A percentile compares a stretch with the other conserved stretches of the same genome.
Evolutionary conservation across 2,797 vertebrate species (phyloP).

Genomic region (Lates japonicus): DNA sequence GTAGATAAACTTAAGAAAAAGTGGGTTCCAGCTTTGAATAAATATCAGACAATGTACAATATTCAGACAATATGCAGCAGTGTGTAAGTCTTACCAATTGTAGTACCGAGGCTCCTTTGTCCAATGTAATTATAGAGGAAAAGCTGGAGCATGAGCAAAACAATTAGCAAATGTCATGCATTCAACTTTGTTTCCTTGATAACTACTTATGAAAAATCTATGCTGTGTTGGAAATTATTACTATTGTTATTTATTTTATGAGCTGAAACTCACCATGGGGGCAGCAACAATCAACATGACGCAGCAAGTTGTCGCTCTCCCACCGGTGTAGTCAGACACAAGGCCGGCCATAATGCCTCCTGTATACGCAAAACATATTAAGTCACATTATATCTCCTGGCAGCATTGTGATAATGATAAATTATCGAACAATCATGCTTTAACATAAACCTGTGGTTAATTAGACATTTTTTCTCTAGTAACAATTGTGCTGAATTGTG

Average conservation of each 20-base stretch:
- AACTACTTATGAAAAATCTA: not conserved
- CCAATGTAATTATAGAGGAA: conserved; percentile 86
- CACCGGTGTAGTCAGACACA: conserved; percentile 92
- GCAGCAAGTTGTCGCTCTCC: conserved; percentile 93
- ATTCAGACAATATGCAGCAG: not conserved
- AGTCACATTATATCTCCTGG: not conserved
- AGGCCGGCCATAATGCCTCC: conserved; percentile 94
- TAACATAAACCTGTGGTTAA: not conserved
- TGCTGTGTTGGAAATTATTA: not conserved
- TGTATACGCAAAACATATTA: conserved; percentile 52
- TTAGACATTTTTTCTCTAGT: not conserved
- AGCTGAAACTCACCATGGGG: conserved; percentile 90
- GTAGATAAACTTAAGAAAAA: not conserved
- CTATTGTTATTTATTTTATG: not conserved
- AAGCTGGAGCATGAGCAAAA: conserved; percentile 71
- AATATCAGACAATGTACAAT: not conserved
- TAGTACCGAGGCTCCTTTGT: conserved; percentile 78
- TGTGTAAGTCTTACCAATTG: conserved; percentile 79
- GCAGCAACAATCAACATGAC: conserved; percentile 93
- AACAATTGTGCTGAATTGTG: not conserved
- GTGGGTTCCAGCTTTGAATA: not conserved
- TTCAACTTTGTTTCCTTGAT: not conserved
- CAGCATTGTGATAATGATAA: not conserved
- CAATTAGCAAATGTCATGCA: not conserved
- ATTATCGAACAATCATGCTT: not conserved